phyloP scores from a whole-genome alignment of 2,113 vertebrate species.

The Falcunculus frontatus region DNA sequence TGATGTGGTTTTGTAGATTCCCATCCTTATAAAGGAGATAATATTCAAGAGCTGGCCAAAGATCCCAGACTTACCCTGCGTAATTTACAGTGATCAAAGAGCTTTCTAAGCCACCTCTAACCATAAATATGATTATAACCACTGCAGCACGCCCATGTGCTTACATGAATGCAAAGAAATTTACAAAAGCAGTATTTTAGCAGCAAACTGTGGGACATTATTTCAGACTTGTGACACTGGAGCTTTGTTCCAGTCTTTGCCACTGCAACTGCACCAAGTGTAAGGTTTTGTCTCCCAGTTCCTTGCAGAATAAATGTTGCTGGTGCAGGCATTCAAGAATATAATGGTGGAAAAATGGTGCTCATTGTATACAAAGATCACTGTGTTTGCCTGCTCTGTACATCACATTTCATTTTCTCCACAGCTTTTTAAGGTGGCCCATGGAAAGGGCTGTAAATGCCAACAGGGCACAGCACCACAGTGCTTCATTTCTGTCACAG shows the following conservation, averaged over 20 bases:
- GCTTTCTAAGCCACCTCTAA: background rate
- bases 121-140: background rate
- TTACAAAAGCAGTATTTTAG: background rate
- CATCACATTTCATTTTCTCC: background rate
- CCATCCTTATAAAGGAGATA: background rate
- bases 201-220: background rate
- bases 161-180: background rate
- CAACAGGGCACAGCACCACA: background rate
- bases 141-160: background rate
- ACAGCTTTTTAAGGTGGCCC: background rate
- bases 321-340: background rate
- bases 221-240: background rate
- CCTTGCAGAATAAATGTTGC: background rate
- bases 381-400: background rate
- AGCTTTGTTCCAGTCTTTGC: background rate
- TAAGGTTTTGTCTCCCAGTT: background rate
- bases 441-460: background rate
- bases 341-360: background rate
- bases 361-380: background rate
- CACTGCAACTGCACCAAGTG: background rate
- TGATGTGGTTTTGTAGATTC: background rate
- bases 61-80: background rate
- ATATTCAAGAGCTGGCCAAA: background rate
- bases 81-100: background rate
- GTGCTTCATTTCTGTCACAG: background rate